These are phyloP conservation scores for Crocodylus rhombifer DNA, from an alignment of 2,797 vertebrate species.

Conservation along the genomic window DNA sequence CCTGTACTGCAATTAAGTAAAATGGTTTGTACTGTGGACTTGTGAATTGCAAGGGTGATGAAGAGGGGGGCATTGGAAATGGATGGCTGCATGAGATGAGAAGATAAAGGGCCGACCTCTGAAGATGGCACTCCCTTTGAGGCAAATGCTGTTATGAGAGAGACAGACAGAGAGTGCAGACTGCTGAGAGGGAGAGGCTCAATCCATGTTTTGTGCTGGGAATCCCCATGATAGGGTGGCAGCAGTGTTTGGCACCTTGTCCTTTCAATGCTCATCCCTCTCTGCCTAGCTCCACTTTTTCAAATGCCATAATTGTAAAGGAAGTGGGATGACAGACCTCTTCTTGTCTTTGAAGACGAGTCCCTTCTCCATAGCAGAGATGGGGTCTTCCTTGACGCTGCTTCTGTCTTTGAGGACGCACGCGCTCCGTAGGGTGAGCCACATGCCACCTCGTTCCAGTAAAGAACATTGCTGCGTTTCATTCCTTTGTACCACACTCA, in stretches of 20 bases:
- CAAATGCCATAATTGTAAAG: background rate
- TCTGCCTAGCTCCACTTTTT: background rate
- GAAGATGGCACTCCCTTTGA: background rate
- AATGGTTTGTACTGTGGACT: background rate
- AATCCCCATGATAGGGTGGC: too few species aligned
- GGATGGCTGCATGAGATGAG: background rate
- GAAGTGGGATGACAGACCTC: background rate
- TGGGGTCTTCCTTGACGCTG: background rate
- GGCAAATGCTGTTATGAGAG: background rate
- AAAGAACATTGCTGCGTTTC: background rate
- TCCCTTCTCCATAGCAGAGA: constrained; percentile 1
- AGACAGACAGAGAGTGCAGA: background rate
- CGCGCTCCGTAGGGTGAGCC: constrained; percentile 21
- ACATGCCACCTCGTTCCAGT: background rate
- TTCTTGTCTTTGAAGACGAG: constrained; percentile 28
- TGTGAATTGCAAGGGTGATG: too few species aligned
- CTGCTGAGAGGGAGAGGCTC: background rate
- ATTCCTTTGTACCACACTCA: background rate
- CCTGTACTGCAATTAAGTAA: background rate
- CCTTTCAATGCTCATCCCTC: background rate
- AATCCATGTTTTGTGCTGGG: background rate
- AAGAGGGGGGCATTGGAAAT: too few species aligned
- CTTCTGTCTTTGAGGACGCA: constrained; percentile 11
- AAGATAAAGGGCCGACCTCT: background rate
- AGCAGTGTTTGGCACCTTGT: too few species aligned